Evolutionary conservation across 2,888 invertebrate genomes (phyloP).

Genomic region (Phyllotreta cruciferae): DNA sequence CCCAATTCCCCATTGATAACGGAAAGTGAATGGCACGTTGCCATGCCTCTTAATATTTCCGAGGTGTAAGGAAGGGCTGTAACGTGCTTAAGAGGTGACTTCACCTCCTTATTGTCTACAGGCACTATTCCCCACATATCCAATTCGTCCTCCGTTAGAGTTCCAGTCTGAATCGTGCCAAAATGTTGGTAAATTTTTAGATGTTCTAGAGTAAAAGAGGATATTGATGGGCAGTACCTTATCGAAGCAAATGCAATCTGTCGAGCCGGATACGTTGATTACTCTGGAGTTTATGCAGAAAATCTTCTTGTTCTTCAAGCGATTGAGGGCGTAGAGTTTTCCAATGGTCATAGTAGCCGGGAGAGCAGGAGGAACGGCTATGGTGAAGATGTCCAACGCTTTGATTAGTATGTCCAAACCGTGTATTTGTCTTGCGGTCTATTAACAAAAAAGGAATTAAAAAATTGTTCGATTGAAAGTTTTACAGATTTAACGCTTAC

Average conservation of each 20-base stretch:
- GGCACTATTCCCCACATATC: conserved; percentile 95
- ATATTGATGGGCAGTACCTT: conserved; percentile 69
- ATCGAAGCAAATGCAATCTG: conserved; percentile 89
- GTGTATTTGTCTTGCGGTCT: conserved; percentile 69
- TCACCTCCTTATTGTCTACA: conserved; percentile 47
- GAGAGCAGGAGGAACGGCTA: conserved; percentile 92
- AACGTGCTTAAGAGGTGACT: conserved; percentile 48
- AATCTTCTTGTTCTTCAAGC: conserved; percentile 78
- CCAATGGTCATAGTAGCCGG: conserved; percentile 98
- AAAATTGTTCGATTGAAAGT: not conserved
- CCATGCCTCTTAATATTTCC: conserved; percentile 74
- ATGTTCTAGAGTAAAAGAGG: too few species aligned
- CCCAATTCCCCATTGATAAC: conserved; percentile 82
- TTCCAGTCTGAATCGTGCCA: conserved; percentile 77
- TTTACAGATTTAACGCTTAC: conserved; percentile 58
- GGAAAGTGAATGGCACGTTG: conserved; percentile 91
- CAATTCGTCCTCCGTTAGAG: conserved; percentile 93
- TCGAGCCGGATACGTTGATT: conserved; percentile 90
- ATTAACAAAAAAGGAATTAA: conserved; percentile 40
- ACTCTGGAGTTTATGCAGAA: conserved; percentile 93
- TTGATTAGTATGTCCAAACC: conserved; percentile 75
- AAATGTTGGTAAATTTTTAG: not conserved
- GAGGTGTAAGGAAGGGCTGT: conserved; percentile 42
- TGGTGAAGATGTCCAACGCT: conserved; percentile 90
- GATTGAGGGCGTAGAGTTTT: conserved; percentile 85